Conservation (phyloP, 1,140 invertebrate genomes). For the Apocrypta bakeri region DNA sequence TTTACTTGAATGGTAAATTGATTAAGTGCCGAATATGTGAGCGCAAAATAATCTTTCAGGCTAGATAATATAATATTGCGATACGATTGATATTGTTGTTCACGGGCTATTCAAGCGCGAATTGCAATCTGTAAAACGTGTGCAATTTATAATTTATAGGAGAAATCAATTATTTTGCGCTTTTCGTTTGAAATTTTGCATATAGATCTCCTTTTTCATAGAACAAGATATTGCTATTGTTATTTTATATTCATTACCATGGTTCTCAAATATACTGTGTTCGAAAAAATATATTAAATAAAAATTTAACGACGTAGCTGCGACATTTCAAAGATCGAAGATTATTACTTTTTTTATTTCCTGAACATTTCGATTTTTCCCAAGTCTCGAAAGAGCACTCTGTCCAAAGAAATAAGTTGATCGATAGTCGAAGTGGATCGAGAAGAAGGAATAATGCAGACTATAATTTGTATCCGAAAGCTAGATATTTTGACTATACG, state of each 20-base stretch:
- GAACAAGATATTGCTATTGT: neutral
- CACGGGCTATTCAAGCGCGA: neutral
- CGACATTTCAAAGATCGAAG: constrained; percentile 27
- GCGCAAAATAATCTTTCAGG: neutral
- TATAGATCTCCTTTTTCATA: neutral
- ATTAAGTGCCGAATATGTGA: neutral
- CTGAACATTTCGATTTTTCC: neutral
- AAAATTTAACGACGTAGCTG: constrained; percentile 62
- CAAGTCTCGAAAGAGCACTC: neutral
- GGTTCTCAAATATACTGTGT: constrained; percentile 55
- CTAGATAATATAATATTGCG: neutral
- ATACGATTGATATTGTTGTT: neutral
- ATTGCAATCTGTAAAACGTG: constrained; percentile 1
- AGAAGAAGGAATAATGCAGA: neutral
- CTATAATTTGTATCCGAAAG: constrained; percentile 23
- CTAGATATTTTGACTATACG: neutral
- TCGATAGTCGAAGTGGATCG: neutral
- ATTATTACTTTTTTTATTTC: neutral
- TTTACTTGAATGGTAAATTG: neutral
- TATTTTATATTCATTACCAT: constrained; percentile 11
- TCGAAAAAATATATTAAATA: constrained; percentile 67
- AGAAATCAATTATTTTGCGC: neutral
- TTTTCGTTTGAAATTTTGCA: neutral
- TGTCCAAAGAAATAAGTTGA: neutral
- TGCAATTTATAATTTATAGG: neutral